phyloP scores from a whole-genome alignment of 2,888 invertebrate genomes.

The Coenonympha arcania region DNA sequence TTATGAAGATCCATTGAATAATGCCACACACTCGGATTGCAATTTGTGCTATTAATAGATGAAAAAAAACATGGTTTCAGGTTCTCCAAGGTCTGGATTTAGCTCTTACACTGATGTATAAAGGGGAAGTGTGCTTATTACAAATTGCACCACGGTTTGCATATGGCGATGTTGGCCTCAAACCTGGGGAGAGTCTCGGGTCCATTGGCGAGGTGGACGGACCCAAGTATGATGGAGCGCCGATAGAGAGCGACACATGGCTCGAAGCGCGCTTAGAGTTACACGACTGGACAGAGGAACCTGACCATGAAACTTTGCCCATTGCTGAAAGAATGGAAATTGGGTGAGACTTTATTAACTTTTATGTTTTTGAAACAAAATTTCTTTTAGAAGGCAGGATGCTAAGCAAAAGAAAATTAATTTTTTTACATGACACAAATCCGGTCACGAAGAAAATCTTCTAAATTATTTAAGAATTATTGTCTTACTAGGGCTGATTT shows the following conservation, averaged over 20 bases:
- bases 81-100: constrained; percentile 88
- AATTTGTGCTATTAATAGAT: too few species aligned
- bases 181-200: constrained; percentile 64
- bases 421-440: too few species aligned
- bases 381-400: too few species aligned
- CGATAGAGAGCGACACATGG: constrained; percentile 77
- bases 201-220: constrained; percentile 50
- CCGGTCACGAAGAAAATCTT: too few species aligned
- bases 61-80: constrained; percentile 42
- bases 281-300: constrained; percentile 77
- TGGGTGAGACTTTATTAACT: constrained; percentile 73
- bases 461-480: too few species aligned
- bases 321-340: constrained; percentile 80
- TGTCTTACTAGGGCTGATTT: too few species aligned
- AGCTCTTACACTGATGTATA: constrained; percentile 87
- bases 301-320: constrained; percentile 78
- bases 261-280: constrained; percentile 83
- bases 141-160: constrained; percentile 85
- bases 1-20: too few species aligned
- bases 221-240: constrained; percentile 58
- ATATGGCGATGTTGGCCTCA: constrained; percentile 82
- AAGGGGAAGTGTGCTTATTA: constrained; percentile 83
- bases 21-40: too few species aligned
- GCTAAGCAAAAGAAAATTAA: too few species aligned
- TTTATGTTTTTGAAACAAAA: not conserved